Conservation (phyloP, 2,113 vertebrate species). For the Hyperoodon ampullatus region DNA sequence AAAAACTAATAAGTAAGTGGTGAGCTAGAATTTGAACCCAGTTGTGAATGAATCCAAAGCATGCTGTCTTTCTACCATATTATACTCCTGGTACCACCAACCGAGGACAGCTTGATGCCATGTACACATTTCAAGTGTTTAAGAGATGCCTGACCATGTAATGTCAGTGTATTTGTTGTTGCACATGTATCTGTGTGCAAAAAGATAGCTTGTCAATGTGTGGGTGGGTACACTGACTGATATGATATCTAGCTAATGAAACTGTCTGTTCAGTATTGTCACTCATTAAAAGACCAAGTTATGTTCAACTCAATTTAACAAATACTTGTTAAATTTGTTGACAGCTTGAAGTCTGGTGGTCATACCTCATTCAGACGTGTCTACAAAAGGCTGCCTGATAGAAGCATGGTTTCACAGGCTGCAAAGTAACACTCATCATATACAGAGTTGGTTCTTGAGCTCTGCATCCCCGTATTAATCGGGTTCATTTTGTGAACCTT, state of each 20-base stretch:
- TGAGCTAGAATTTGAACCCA: conserved; percentile 31
- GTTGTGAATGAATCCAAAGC: not conserved
- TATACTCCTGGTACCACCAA: not conserved
- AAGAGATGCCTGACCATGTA: conserved; percentile 5
- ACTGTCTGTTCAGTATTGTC: not conserved
- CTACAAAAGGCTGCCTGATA: conserved; percentile 71
- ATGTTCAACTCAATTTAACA: not conserved
- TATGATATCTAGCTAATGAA: not conserved
- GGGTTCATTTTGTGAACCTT: conserved; percentile 46
- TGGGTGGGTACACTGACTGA: not conserved
- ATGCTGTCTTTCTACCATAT: not conserved
- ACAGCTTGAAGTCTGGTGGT: conserved; percentile 76
- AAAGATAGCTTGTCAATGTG: not conserved
- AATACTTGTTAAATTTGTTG: conserved; percentile 26
- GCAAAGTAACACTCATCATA: conserved; percentile 75
- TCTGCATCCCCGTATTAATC: conserved; percentile 55
- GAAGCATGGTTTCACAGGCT: conserved; percentile 74
- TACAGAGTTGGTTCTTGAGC: conserved; percentile 59
- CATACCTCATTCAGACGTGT: conserved; percentile 75
- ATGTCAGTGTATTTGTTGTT: conserved; percentile 4
- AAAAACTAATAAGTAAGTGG: not conserved
- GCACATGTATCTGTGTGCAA: not conserved
- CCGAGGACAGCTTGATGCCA: not conserved
- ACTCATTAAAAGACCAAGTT: conserved; percentile 11
- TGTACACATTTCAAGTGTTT: not conserved